Conservation (phyloP, 2,888 invertebrate species). For the Amphipoea lucens region DNA sequence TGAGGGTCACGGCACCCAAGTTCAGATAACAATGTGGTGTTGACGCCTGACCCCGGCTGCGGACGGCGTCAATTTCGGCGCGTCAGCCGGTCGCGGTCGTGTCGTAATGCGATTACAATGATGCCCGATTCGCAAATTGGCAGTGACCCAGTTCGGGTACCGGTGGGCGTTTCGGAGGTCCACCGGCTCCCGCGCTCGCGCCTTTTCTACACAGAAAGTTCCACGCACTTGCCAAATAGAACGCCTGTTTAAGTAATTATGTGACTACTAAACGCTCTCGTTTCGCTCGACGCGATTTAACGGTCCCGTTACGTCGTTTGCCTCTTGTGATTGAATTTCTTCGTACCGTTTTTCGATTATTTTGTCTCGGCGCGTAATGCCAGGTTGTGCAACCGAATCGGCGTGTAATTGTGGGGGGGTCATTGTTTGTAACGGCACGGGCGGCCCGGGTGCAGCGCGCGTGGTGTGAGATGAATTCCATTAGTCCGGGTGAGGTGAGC, state of each 20-base stretch:
- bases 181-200: constrained; percentile 70
- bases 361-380: constrained; percentile 74
- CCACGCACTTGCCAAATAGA: constrained; percentile 64
- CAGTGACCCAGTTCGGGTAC: constrained; percentile 80
- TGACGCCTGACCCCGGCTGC: constrained; percentile 72
- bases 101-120: constrained; percentile 80
- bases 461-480: constrained; percentile 86
- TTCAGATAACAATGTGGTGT: constrained; percentile 78
- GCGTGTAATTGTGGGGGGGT: constrained; percentile 79
- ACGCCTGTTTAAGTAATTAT: constrained; percentile 66
- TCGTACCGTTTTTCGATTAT: constrained; percentile 75
- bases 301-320: constrained; percentile 69
- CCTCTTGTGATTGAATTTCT: constrained; percentile 65
- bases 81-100: constrained; percentile 69
- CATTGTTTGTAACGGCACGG: constrained; percentile 85
- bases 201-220: constrained; percentile 71
- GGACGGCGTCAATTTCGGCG: constrained; percentile 65
- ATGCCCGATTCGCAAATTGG: constrained; percentile 79
- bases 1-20: constrained; percentile 76
- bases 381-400: constrained; percentile 79
- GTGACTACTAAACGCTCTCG: constrained; percentile 70
- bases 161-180: constrained; percentile 73
- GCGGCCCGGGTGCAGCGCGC: constrained; percentile 71
- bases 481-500: constrained; percentile 76
- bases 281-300: constrained; percentile 67